A percentile compares a stretch with the other conserved stretches of the same genome.
Conservation (phyloP, 2,113 vertebrate genomes). For the Phocoena phocoena region DNA sequence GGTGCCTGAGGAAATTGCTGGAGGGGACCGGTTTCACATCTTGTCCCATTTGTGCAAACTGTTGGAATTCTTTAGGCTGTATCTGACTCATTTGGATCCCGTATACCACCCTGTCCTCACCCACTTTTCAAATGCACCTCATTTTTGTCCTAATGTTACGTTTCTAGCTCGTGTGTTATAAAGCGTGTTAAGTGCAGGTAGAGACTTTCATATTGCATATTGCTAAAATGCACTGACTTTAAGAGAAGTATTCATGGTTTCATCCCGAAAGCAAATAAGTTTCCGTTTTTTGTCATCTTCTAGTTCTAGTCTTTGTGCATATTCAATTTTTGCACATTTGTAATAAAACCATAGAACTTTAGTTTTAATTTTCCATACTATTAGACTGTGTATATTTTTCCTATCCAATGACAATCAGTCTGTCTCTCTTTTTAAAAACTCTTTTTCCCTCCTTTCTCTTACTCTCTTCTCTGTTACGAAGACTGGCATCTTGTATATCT, state of each 20-base stretch:
- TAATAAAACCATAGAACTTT: background rate
- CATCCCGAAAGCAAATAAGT: background rate
- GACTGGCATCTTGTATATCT: background rate
- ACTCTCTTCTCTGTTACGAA: background rate
- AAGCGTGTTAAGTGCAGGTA: background rate
- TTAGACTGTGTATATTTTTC: background rate
- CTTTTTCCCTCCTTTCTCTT: background rate
- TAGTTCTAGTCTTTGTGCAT: background rate
- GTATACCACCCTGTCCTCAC: background rate
- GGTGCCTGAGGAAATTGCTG: background rate
- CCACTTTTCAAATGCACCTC: background rate
- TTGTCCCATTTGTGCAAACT: background rate
- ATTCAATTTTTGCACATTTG: background rate
- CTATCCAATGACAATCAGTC: background rate
- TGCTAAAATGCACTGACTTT: background rate
- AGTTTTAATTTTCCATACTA: background rate
- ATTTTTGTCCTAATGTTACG: background rate
- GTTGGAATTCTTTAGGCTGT: background rate
- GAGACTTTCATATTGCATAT: background rate
- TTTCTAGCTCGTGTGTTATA: background rate
- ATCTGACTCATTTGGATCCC: background rate
- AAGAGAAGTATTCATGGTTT: conserved; percentile 3
- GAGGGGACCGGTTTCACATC: background rate
- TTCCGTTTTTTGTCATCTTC: background rate
- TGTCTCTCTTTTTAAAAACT: background rate